Conservation (phyloP, 2,888 invertebrate species). For the Subacronicta megacephala region DNA sequence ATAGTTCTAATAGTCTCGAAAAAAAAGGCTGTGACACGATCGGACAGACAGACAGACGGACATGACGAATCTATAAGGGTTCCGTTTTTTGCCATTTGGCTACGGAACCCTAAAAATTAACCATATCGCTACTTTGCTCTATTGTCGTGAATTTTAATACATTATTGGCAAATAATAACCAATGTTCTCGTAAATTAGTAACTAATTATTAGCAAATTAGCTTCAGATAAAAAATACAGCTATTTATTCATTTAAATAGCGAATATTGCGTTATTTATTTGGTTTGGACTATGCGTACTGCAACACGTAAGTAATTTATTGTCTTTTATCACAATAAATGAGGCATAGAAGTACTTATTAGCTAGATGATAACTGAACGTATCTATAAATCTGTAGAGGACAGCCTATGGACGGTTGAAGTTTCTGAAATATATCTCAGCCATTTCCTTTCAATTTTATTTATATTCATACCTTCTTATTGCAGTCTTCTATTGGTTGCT, state of each 20-base stretch:
- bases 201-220: constrained; percentile 25
- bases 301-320: constrained; percentile 17
- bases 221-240: constrained; percentile 15
- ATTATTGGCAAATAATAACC: constrained; percentile 18
- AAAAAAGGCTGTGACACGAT: too few relatives aligned
- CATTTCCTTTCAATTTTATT: neutral
- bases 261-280: constrained; percentile 5
- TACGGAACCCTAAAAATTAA: too few relatives aligned
- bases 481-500: constrained; percentile 24
- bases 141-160: constrained; percentile 11
- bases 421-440: too few relatives aligned
- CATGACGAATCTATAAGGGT: too few relatives aligned
- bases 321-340: neutral
- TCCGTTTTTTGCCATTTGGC: too few relatives aligned
- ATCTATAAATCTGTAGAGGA: too few relatives aligned
- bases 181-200: constrained; percentile 29
- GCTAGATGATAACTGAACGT: neutral
- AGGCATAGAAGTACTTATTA: too few relatives aligned
- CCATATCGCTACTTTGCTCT: neutral
- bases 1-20: too few relatives aligned
- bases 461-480: constrained; percentile 10
- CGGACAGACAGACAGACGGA: too few relatives aligned
- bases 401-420: too few relatives aligned
- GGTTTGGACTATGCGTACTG: constrained; percentile 19
- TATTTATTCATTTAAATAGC: constrained; percentile 2